Evolutionary conservation across 2,888 invertebrate genomes (phyloP).

Genomic region (Philonicus albiceps): DNA sequence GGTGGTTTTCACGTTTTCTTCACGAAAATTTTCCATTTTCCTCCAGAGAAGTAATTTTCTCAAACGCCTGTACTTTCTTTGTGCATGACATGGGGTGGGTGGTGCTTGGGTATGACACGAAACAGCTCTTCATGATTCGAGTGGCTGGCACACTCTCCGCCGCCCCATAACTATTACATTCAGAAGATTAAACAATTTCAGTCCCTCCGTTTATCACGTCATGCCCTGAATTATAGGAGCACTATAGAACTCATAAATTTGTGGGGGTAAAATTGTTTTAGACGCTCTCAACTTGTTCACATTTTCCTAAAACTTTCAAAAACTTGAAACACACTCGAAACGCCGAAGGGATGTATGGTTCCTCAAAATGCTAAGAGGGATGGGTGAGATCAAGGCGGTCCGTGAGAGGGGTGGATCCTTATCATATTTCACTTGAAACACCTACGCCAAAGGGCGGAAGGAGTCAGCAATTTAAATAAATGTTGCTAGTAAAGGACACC

Average conservation of each 20-base stretch:
- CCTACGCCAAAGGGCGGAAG: background rate
- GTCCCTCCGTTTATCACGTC: conserved; percentile 23
- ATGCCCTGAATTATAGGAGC: conserved; percentile 26
- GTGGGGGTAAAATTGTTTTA: conserved; percentile 32
- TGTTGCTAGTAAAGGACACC: conserved; percentile 7
- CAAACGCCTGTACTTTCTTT: background rate
- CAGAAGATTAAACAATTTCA: conserved; percentile 34
- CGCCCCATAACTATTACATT: conserved; percentile 5
- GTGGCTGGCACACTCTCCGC: background rate
- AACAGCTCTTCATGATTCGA: background rate
- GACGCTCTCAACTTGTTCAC: conserved; percentile 31
- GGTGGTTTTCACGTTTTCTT: background rate
- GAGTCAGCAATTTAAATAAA: background rate
- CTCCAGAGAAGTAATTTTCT: background rate
- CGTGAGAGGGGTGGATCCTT: background rate
- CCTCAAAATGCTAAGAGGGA: background rate
- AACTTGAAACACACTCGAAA: conserved; percentile 16
- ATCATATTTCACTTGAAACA: conserved; percentile 14
- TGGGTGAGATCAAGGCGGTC: background rate
- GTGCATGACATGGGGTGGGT: background rate
- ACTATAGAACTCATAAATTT: conserved; percentile 37
- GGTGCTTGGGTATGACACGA: background rate
- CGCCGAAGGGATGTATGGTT: background rate
- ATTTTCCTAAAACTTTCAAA: conserved; percentile 28
- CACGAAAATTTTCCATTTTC: conserved; percentile 8